Base-by-base conservation (phyloP, 2,113 vertebrate species). In the Hystrix cristata region DNA sequence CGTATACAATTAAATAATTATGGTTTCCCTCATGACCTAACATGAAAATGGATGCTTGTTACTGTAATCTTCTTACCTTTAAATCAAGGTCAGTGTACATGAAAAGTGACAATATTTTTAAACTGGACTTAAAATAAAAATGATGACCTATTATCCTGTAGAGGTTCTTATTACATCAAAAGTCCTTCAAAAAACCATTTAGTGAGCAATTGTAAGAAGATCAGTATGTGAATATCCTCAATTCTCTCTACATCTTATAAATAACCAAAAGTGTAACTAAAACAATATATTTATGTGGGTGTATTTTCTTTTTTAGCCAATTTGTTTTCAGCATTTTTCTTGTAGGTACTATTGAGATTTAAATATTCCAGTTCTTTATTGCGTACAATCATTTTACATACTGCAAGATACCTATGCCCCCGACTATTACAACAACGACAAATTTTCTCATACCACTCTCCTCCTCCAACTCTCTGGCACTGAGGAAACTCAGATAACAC, bases 71-170 rank as follows among this genome's bases (percentile, higher is more conserved):
- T 74, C 86, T 94, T 62, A 81, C 0, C 29, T 38, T 79, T 87
- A 71, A 85, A 34, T 69, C 87, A 97, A 95, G 9, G 12, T 86
- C n/a, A 87, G 1, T 53, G 25, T 78, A 95, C 92, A 59, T 55
- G 67, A 27, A 72, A 80, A 94, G 19, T 88, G 21, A 79, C 7
- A 67, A 78, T 60, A 38, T 43, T 27, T 43, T 60, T 51, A 94
- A 89, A 76, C 34, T 60, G 53, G 3, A 2, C 34, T n/a, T 38
- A 34, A 53, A 79, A 27, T 38, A 76, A 14, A 14, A 51, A 60
- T 74, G 59, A 10, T 74, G 13, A 46, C 53, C 48, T 60, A 60
- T 34, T 12, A 21, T 69, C 16, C 15, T 82, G 43, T 71, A 43
- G 0, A n/a, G 34, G 0, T 0, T 53, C 0, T 59, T 4, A n/a